Conservation (phyloP, 2,888 invertebrate genomes). For the Caenorhabditis becei region DNA sequence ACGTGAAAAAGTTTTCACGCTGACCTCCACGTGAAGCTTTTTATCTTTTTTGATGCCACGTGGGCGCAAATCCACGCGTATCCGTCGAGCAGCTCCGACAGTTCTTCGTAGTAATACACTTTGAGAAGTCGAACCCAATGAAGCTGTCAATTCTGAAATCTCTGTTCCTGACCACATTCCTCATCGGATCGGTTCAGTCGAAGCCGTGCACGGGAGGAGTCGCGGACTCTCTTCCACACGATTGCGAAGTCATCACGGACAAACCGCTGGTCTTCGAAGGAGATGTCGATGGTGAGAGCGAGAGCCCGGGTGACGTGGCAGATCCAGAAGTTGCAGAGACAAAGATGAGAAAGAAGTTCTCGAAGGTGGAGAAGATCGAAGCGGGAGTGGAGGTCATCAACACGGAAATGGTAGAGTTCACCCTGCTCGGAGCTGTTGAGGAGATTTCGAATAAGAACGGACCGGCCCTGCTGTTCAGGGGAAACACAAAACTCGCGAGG, state of each 20-base stretch:
- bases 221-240: background rate
- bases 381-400: conserved; percentile 20
- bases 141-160: background rate
- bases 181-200: background rate
- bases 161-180: background rate
- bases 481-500: conserved; percentile 15
- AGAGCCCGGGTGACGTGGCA: background rate
- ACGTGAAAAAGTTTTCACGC: too few species aligned
- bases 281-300: background rate
- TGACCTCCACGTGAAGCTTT: background rate
- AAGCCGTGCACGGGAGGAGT: background rate
- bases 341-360: background rate
- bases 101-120: background rate
- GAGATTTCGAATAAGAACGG: conserved; percentile 25
- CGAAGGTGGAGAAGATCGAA: background rate
- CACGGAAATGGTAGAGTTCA: conserved; percentile 5
- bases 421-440: background rate
- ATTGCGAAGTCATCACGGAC: background rate
- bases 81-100: background rate
- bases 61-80: background rate
- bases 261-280: background rate
- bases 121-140: background rate
- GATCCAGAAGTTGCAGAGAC: background rate
- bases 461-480: conserved; percentile 18
- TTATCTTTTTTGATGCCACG: background rate